Percentiles rank a stretch among this genome's conserved stretches.
Evolutionary conservation across 2,888 invertebrate genomes (phyloP).

Genomic region (Plagodis pulveraria): DNA sequence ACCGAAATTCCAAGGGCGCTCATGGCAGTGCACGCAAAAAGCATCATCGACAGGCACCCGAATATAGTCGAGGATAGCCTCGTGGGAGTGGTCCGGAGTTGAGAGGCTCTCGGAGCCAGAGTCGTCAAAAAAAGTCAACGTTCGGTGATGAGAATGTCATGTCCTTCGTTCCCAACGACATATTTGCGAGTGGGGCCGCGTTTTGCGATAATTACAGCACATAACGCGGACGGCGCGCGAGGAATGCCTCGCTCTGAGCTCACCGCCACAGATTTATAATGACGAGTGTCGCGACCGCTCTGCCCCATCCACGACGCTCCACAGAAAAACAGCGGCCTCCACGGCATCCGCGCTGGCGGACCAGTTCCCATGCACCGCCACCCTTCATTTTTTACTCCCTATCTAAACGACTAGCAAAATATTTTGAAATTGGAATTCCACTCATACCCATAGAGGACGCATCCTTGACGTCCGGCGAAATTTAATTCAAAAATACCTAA

Average conservation of each 20-base stretch:
- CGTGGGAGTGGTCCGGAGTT: constrained; percentile 72
- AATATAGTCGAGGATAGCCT: constrained; percentile 63
- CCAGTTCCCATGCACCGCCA: constrained; percentile 67
- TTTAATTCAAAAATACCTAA: constrained; percentile 74
- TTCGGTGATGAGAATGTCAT: constrained; percentile 85
- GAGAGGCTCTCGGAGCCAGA: constrained; percentile 61
- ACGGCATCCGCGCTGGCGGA: constrained; percentile 68
- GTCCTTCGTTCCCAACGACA: constrained; percentile 82
- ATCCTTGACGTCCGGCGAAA: constrained; percentile 70
- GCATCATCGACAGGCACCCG: constrained; percentile 55
- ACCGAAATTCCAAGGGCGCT: constrained; percentile 72
- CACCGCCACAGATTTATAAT: constrained; percentile 81
- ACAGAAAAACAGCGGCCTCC: constrained; percentile 69
- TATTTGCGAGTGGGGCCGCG: constrained; percentile 81
- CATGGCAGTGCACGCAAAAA: constrained; percentile 73
- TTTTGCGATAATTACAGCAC: constrained; percentile 83
- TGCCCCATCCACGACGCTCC: constrained; percentile 52
- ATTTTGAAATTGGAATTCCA: constrained; percentile 82
- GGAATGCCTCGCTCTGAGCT: constrained; percentile 80
- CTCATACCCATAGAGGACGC: constrained; percentile 79
- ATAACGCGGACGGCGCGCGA: constrained; percentile 76
- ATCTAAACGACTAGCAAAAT: constrained; percentile 78
- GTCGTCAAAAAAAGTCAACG: constrained; percentile 69
- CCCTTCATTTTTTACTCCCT: constrained; percentile 66
- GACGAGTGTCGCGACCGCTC: constrained; percentile 74